Evolutionary conservation across 2,888 invertebrate genomes (phyloP), one percentile per base, ranked within the genome.

Genomic region (Meghimatium bilineatum): DNA sequence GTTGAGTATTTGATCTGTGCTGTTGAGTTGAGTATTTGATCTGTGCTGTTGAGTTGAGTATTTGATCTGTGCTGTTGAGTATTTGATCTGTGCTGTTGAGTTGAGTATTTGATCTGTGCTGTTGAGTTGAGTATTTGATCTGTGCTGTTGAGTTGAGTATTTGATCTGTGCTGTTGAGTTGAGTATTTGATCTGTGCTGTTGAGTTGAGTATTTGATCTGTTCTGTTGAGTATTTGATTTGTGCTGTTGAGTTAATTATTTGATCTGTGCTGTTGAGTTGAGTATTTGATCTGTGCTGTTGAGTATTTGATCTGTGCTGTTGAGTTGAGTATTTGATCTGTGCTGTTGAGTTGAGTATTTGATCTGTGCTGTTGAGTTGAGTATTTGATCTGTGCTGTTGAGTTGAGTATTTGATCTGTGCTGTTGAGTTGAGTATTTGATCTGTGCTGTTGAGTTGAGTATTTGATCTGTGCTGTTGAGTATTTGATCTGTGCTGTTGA

Each of bases 381-480:
- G 86, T 26, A 82, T 91, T 63, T 90, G 90, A 12, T 38, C 84
- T 2, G 66, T 87, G 34, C 83, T 92, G 20, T 88, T 89, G 86
- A 87, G 86, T 92, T 92, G 72, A 76, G 86, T 26, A 82, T 91
- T 63, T 90, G 90, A 12, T 38, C 84, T 2, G 66, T 87, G 34
- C 83, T 92, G 20, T 88, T 89, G 86, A 87, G 86, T 92, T 92
- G 72, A 76, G 86, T 26, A 82, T 91, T 63, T 90, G 90, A 12
- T 38, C 84, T 2, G 66, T 87, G 34, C 83, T 92, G 20, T 88
- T 89, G 86, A 87, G 86, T 92, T 92, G 72, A 76, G 86, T 32
- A 52, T 66, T n/a, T n/a, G n/a, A n/a, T n/a, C n/a, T n/a, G n/a
- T n/a, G n/a, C n/a, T n/a, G n/a, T n/a, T n/a, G n/a, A n/a, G n/a